Evolutionary conservation across 2,888 invertebrate genomes (phyloP), one percentile per base, ranked within the genome.

Genomic region (Cryptosula pallasiana): DNA sequence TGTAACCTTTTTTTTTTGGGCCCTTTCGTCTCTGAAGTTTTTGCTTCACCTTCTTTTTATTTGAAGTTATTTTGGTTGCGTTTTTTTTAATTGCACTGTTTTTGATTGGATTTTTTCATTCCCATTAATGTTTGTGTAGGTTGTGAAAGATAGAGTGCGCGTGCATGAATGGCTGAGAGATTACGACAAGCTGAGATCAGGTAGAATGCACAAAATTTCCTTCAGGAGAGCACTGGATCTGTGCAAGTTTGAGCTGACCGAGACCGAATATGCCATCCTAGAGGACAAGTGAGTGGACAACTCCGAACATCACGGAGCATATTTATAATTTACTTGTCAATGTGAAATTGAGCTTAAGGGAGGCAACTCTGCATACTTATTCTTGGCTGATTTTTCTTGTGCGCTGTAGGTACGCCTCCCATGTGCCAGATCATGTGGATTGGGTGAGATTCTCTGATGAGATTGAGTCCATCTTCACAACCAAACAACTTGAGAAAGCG

Each of bases 161-260:
- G 78, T 84, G 9, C 77, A 79, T 35, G 84, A 85, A 72, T 84
- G 81, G 76, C 79, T 84, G 79, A 79, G 77, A 72, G 84, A 84
- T 76, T 84, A 83, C 76, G 85, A 85, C 77, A 85, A 85, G 72
- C 76, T 84, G 32, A 77, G 81, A n/a, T 79, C 81, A 35, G 84
- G 84, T 5, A 76, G 81, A 54, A 79, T 85, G 76, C 72, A 77
- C 71, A 83, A 81, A 74, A 78, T 77, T n/a, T 82, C 83, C 35
- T 85, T 85, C 79, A 76, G 82, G 35, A 76, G 85, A 74, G 84
- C 84, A 23, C 76, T 85, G 25, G 81, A 80, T 73, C 78, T 82
- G 25, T 83, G 82, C 71, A 76, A 79, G 72, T 79, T 85, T 75
- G 81, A 81, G 69, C 77, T 85, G 58, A 78, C 77, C 32, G 80